These are phyloP conservation scores for Melanerpes aurifrons DNA, from an alignment of 2,113 vertebrate genomes.

Conservation along the genomic window DNA sequence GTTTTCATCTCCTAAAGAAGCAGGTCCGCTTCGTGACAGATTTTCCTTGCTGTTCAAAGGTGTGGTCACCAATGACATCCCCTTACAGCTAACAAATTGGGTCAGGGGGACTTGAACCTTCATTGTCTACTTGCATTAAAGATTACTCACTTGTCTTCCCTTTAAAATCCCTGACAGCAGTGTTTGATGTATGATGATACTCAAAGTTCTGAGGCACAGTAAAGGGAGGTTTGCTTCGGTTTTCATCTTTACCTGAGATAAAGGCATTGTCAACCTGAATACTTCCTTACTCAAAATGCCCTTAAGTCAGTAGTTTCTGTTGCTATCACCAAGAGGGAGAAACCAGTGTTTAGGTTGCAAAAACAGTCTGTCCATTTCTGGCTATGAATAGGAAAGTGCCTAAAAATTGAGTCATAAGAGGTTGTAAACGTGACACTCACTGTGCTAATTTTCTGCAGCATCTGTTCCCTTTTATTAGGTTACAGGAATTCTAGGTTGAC, in stretches of 20 bases:
- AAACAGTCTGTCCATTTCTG: not conserved
- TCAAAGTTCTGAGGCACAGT: not conserved
- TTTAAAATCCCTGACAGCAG: rapidly evolving
- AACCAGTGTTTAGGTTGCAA: not conserved
- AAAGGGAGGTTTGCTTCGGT: not conserved
- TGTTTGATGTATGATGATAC: not conserved
- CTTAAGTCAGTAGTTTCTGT: not conserved
- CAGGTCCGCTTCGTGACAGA: not conserved
- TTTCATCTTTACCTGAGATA: not conserved
- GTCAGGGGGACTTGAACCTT: not conserved
- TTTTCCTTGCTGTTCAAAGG: not conserved
- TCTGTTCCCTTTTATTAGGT: not conserved
- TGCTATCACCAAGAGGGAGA: too few species aligned
- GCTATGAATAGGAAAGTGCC: not conserved
- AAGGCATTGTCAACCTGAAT: not conserved
- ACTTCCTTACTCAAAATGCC: not conserved
- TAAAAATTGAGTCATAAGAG: not conserved
- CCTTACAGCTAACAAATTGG: rapidly evolving
- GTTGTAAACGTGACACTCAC: not conserved
- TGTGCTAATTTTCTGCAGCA: not conserved
- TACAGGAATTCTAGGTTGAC: not conserved
- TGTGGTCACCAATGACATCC: not conserved
- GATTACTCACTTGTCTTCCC: not conserved
- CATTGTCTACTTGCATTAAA: not conserved
- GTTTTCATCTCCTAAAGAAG: not conserved